phyloP scores from a whole-genome alignment of 2,113 vertebrate genomes.

The Corythornis cristatus region DNA sequence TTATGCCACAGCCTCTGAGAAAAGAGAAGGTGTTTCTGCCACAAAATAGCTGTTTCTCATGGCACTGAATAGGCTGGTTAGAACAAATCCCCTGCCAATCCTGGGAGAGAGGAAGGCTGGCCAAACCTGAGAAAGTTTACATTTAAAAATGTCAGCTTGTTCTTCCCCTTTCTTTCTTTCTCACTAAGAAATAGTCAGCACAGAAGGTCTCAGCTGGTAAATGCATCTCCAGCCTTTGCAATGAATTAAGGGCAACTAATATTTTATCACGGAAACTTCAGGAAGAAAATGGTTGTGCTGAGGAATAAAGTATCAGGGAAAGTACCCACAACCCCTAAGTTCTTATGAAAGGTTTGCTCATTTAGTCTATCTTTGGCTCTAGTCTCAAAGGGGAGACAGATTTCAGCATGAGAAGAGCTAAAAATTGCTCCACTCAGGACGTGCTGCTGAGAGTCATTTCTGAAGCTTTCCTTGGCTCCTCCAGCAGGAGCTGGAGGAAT shows the following conservation, averaged over 20 bases:
- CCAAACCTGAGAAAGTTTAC: background rate
- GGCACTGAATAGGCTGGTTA: background rate
- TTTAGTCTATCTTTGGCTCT: constrained; percentile 22
- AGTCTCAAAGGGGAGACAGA: background rate
- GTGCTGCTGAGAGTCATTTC: background rate
- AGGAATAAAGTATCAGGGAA: background rate
- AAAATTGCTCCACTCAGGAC: constrained; percentile 31
- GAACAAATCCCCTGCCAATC: background rate
- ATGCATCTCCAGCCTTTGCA: background rate
- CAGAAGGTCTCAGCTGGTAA: background rate
- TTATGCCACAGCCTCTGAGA: background rate
- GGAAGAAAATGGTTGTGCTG: background rate
- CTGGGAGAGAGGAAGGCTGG: background rate
- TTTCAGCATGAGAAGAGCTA: constrained; percentile 31
- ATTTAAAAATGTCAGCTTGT: background rate
- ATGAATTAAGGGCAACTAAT: background rate
- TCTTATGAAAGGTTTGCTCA: background rate
- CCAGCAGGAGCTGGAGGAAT: background rate
- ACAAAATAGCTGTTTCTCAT: background rate
- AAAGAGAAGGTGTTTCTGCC: background rate
- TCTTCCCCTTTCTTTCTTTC: background rate
- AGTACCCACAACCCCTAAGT: background rate
- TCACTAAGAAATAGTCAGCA: background rate
- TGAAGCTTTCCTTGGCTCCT: constrained; percentile 32
- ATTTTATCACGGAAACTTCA: background rate